phyloP scores from a whole-genome alignment of 64 coral and sea anemone species.

The Montipora cactus region DNA sequence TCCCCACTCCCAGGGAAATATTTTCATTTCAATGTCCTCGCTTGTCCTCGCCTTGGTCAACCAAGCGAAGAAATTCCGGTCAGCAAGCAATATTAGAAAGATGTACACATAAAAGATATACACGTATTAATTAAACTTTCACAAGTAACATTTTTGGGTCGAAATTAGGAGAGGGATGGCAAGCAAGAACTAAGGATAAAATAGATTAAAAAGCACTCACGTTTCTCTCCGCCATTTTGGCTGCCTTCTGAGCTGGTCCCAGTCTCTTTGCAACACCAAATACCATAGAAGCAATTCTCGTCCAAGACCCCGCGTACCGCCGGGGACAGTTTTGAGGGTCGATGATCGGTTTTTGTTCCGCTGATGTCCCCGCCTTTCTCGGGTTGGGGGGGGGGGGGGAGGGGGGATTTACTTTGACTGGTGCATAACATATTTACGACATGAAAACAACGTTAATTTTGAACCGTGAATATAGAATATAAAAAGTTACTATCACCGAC shows the following conservation, averaged over 20 bases:
- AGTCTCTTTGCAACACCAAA: neutral
- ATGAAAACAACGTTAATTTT: too few relatives aligned
- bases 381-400: too few relatives aligned
- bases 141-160: neutral
- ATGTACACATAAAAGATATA: too few relatives aligned
- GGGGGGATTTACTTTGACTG: too few relatives aligned
- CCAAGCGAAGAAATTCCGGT: too few relatives aligned
- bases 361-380: too few relatives aligned
- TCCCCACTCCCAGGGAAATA: conserved; percentile 46
- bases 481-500: too few relatives aligned
- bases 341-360: neutral
- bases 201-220: neutral
- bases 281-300: neutral
- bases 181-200: neutral
- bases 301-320: conserved; percentile 5
- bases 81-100: too few relatives aligned
- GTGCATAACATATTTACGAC: too few relatives aligned
- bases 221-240: neutral
- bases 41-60: conserved; percentile 37
- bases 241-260: neutral
- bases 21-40: conserved; percentile 51
- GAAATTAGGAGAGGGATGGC: neutral
- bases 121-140: neutral
- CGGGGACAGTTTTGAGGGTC: conserved; percentile 20
- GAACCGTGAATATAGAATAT: too few relatives aligned